Conservation (phyloP, 2,797 vertebrate genomes). For the Pygocentrus nattereri region DNA sequence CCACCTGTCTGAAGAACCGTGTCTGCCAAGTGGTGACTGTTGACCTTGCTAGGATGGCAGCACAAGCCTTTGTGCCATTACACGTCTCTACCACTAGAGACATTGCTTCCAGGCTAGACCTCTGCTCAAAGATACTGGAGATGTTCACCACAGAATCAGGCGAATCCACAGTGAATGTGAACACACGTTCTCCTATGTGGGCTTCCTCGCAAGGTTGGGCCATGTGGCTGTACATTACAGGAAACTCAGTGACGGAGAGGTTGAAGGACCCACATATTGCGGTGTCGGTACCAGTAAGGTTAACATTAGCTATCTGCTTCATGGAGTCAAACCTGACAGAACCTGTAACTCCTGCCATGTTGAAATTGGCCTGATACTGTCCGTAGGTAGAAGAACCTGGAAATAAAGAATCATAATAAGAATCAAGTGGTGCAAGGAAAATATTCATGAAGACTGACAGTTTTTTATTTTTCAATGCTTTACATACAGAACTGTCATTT, state of each 20-base stretch:
- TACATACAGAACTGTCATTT: too few species aligned
- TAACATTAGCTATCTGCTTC: slow-evolving; percentile 61
- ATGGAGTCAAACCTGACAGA: slow-evolving; percentile 71
- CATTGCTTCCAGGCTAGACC: slow-evolving; percentile 72
- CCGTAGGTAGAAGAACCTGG: slow-evolving; percentile 68
- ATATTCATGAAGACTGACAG: too few species aligned
- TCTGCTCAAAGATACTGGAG: slow-evolving; percentile 60
- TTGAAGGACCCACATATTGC: slow-evolving; percentile 66
- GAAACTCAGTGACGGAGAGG: slow-evolving; percentile 78
- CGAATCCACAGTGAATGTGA: slow-evolving; percentile 57
- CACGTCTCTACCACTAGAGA: slow-evolving; percentile 77
- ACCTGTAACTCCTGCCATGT: slow-evolving; percentile 81
- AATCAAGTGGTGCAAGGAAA: neutral
- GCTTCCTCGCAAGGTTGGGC: slow-evolving; percentile 73
- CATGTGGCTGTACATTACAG: slow-evolving; percentile 79
- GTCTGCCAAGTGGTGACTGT: slow-evolving; percentile 68
- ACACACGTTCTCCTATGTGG: slow-evolving; percentile 71
- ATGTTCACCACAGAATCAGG: slow-evolving; percentile 50
- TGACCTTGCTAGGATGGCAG: slow-evolving; percentile 63
- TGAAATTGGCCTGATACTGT: slow-evolving; percentile 73
- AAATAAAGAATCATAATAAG: neutral
- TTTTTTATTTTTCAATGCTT: too few species aligned
- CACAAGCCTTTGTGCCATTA: slow-evolving; percentile 67
- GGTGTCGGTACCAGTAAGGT: slow-evolving; percentile 64
- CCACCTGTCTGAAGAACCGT: slow-evolving; percentile 71